Evolutionary conservation across 35 echinoderm and acorn worm genomes (phyloP).

Genomic region (Heliocidaris erythrogramma): DNA sequence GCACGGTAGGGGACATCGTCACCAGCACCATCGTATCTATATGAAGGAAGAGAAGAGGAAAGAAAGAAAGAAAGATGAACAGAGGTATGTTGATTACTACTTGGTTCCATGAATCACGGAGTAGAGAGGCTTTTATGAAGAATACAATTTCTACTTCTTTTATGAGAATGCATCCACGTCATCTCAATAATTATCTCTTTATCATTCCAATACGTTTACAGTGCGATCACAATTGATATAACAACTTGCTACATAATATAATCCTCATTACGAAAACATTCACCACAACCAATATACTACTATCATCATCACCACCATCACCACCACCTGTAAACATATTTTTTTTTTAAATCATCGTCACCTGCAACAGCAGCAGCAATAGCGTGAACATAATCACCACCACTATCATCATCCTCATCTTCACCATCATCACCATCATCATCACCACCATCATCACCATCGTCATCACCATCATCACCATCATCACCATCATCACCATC

Average conservation of each 20-base stretch:
- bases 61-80: no score
- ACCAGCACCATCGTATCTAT: conserved; percentile 16
- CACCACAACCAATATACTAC: background rate
- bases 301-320: no score
- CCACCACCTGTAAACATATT: background rate
- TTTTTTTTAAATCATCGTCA: background rate
- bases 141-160: background rate
- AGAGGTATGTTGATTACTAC: background rate
- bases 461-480: no score
- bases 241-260: no score
- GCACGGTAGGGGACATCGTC: conserved; percentile 6
- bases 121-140: no score
- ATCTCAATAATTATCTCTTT: background rate
- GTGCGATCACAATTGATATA: no score
- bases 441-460: no score
- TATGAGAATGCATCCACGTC: background rate
- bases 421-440: no score
- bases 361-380: background rate
- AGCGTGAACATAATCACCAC: background rate
- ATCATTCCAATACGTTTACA: no score
- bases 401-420: no score
- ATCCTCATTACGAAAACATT: no score
- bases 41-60: background rate
- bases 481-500: no score
- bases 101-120: background rate